These are phyloP conservation scores for Lasius fuliginosus DNA, from an alignment of 2,888 invertebrate species.

Conservation along the genomic window DNA sequence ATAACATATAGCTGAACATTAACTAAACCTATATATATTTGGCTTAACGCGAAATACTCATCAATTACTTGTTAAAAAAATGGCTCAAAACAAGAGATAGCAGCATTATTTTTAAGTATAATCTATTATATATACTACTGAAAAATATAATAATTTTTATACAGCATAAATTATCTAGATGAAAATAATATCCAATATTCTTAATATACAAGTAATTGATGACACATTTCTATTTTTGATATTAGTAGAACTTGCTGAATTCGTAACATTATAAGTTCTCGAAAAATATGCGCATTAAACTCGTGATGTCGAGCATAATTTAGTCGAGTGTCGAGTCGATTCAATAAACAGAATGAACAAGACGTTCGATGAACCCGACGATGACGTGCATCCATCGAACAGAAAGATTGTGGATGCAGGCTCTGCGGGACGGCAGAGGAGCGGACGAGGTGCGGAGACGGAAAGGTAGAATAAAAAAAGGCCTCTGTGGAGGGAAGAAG, in stretches of 20 bases:
- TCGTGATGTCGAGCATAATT: constrained; percentile 41
- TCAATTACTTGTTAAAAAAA: constrained; percentile 22
- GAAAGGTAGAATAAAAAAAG: constrained; percentile 48
- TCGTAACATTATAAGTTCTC: not conserved
- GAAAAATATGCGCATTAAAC: constrained; percentile 26
- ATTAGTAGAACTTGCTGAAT: not conserved
- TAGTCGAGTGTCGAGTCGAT: constrained; percentile 45
- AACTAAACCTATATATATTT: constrained; percentile 12
- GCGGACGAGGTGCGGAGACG: constrained; percentile 29
- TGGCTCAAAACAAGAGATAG: not conserved
- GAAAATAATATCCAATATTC: not conserved
- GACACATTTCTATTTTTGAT: constrained; percentile 11
- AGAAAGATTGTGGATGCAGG: constrained; percentile 27
- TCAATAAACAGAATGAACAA: constrained; percentile 56
- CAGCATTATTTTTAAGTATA: not conserved
- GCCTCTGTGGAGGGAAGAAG: not conserved
- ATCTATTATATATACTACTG: not conserved
- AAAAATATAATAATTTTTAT: not conserved
- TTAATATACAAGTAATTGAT: not conserved
- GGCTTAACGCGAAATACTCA: not conserved
- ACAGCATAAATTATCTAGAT: not conserved
- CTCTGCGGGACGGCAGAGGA: constrained; percentile 50
- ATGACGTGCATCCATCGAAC: constrained; percentile 54
- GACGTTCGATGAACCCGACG: constrained; percentile 56
- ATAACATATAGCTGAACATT: constrained; percentile 3